These are phyloP conservation scores for Threskiornis aethiopicus DNA, from an alignment of 2,797 vertebrate genomes.

Conservation along the genomic window DNA sequence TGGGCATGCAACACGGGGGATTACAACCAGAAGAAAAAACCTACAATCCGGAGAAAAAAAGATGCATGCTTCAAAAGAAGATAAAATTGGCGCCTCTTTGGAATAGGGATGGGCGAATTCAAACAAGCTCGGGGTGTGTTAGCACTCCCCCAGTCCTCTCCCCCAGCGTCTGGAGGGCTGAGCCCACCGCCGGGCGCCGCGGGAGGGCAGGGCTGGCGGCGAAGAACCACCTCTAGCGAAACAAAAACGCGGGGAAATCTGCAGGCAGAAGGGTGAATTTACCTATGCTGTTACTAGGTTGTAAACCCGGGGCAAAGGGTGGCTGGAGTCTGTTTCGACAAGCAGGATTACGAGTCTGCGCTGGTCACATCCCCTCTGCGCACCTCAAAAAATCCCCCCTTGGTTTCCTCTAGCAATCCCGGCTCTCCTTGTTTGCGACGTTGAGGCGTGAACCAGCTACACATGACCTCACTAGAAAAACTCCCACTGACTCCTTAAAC, in stretches of 20 bases:
- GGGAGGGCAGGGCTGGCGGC: accelerated
- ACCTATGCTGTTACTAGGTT: no score
- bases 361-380: background rate
- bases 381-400: background rate
- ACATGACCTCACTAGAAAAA: background rate
- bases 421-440: accelerated
- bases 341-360: background rate
- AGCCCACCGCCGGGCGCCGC: accelerated
- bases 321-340: background rate
- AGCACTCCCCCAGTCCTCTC: background rate
- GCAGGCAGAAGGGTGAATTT: background rate
- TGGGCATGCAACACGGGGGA: accelerated
- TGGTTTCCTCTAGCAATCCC: background rate
- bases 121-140: accelerated
- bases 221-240: accelerated
- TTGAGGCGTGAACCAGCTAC: accelerated
- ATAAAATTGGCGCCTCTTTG: accelerated
- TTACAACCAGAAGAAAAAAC: no score
- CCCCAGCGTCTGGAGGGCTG: background rate
- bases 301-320: background rate
- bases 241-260: accelerated
- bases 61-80: background rate
- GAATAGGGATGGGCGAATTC: accelerated
- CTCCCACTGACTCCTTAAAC: background rate
- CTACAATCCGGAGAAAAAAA: background rate